A percentile compares a stretch with the other conserved stretches of the same genome.
Conservation (phyloP, 2,797 vertebrate genomes). For the Micropoecilia bifurca region DNA sequence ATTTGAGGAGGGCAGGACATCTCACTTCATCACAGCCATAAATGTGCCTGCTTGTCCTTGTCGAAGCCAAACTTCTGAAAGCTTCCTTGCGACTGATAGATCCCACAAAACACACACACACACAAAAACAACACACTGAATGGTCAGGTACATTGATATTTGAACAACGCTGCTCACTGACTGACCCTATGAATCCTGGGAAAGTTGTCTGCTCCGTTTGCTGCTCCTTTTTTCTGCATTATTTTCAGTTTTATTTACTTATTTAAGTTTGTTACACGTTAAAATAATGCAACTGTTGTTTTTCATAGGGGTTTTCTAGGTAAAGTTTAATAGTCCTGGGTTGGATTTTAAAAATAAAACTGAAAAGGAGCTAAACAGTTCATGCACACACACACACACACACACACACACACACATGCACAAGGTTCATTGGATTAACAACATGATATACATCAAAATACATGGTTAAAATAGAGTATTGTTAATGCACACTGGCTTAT, state of each 20-base stretch:
- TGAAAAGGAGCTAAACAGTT: not conserved
- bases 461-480: not conserved
- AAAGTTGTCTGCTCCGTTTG: not conserved
- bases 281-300: not conserved
- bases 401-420: not conserved
- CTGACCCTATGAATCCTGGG: slow-evolving; percentile 18
- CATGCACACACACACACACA: not conserved
- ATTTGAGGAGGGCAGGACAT: slow-evolving; percentile 56
- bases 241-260: not conserved
- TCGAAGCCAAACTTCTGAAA: slow-evolving; percentile 40
- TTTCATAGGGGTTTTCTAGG: not conserved
- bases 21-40: slow-evolving; percentile 62
- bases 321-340: not conserved
- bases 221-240: not conserved
- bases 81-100: slow-evolving; percentile 51
- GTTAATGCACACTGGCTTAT: not conserved
- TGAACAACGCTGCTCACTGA: slow-evolving; percentile 6
- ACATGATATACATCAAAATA: not conserved
- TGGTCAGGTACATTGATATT: not conserved
- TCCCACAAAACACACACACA: slow-evolving; percentile 26
- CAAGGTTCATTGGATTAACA: not conserved
- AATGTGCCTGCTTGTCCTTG: slow-evolving; percentile 39
- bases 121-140: slow-evolving; percentile 20
- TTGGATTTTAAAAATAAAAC: not conserved
- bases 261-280: not conserved